Evolutionary conservation across 2,113 vertebrate species (phyloP).

Genomic region (Nibea albiflora): DNA sequence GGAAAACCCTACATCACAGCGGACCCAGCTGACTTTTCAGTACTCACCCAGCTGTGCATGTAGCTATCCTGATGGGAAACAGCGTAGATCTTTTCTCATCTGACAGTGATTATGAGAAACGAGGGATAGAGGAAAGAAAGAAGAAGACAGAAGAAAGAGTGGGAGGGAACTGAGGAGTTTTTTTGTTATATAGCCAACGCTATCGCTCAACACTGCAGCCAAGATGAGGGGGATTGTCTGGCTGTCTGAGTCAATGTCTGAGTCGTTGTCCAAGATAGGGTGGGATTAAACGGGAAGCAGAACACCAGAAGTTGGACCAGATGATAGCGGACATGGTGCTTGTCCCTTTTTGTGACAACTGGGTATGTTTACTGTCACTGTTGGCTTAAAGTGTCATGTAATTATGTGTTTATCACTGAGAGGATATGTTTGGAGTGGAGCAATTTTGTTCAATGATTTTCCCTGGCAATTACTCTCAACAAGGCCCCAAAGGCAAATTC

Average conservation of each 20-base stretch:
- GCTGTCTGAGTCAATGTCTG: constrained; percentile 51
- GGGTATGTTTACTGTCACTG: constrained; percentile 18
- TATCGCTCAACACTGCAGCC: constrained; percentile 46
- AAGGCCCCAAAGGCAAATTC: constrained; percentile 15
- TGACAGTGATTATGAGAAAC: constrained; percentile 69
- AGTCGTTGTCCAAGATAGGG: constrained; percentile 43
- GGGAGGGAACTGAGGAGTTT: constrained; percentile 26
- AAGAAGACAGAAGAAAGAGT: constrained; percentile 11
- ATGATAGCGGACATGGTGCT: constrained; percentile 35
- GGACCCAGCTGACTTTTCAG: constrained; percentile 24
- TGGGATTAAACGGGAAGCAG: constrained; percentile 51
- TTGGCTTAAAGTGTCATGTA: constrained; percentile 25
- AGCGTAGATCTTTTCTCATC: constrained; percentile 53
- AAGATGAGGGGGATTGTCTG: constrained; percentile 57
- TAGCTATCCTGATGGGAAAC: constrained; percentile 47
- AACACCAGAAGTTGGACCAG: constrained; percentile 37
- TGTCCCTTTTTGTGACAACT: constrained; percentile 40
- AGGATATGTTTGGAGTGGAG: constrained; percentile 23
- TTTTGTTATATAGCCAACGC: constrained; percentile 38
- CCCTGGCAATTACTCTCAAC: constrained; percentile 8
- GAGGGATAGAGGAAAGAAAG: constrained; percentile 27
- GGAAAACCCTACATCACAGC: constrained; percentile 8
- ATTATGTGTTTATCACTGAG: constrained; percentile 42
- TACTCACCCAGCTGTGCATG: constrained; percentile 44
- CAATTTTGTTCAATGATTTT: constrained; percentile 27